These are phyloP conservation scores for Phengaris alcon DNA, from an alignment of 2,888 invertebrate species.

Conservation along the genomic window DNA sequence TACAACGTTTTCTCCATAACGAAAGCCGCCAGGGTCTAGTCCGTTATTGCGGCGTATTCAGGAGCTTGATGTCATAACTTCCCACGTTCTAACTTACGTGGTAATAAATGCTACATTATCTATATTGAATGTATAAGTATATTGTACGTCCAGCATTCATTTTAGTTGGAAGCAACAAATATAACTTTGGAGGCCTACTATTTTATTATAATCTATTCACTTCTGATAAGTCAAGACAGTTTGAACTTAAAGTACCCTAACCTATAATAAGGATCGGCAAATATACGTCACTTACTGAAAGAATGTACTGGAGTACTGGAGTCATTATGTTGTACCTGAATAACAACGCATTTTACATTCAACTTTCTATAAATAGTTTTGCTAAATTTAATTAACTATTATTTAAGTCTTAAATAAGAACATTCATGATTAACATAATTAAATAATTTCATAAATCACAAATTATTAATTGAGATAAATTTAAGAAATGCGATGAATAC, in stretches of 20 bases:
- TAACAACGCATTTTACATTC: background rate
- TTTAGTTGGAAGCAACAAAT: background rate
- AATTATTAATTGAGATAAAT: background rate
- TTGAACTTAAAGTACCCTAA: background rate
- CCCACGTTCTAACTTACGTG: background rate
- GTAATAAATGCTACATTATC: background rate
- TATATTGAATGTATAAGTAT: background rate
- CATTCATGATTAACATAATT: background rate
- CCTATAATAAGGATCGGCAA: slow-evolving; percentile 1
- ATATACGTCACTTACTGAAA: background rate
- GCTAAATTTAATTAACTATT: background rate
- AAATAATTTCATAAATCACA: background rate
- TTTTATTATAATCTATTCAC: background rate
- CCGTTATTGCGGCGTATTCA: slow-evolving; percentile 1
- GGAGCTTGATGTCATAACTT: background rate
- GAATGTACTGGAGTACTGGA: slow-evolving; percentile 16
- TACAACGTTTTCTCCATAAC: slow-evolving; percentile 1
- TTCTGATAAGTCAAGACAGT: slow-evolving; percentile 4
- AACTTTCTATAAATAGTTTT: background rate
- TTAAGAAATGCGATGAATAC: background rate
- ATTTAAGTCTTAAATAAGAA: background rate
- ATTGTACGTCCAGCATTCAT: background rate
- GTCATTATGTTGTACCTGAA: background rate
- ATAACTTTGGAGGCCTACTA: background rate
- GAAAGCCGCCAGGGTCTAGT: background rate